Evolutionary conservation across 2,888 invertebrate genomes (phyloP).

Genomic region (Bursaphelenchus okinawaensis): DNA sequence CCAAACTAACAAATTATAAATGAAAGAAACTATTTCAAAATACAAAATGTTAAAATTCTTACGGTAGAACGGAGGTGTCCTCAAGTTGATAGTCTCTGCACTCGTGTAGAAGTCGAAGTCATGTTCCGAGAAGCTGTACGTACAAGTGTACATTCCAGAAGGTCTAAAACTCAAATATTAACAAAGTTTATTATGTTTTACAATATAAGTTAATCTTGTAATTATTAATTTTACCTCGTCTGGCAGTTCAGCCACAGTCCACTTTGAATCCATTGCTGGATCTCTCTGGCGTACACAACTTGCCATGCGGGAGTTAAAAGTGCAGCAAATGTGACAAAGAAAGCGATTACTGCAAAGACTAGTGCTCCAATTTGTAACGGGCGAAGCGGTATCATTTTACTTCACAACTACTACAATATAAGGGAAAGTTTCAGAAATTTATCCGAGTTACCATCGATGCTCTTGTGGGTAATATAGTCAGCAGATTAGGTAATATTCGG

Average conservation of each 20-base stretch:
- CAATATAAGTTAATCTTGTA: conserved; percentile 6
- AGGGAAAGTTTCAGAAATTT: too few species aligned
- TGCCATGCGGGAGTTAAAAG: conserved; percentile 44
- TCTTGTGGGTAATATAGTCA: too few species aligned
- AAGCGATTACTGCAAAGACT: conserved; percentile 39
- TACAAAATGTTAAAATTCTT: too few species aligned
- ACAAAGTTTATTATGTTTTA: conserved; percentile 7
- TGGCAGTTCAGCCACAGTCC: conserved; percentile 55
- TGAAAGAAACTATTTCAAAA: too few species aligned
- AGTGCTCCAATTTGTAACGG: conserved; percentile 37
- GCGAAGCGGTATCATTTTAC: background rate
- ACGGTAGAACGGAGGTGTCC: conserved; percentile 55
- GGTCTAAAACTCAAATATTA: conserved; percentile 34
- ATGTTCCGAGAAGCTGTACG: conserved; percentile 50
- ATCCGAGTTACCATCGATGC: too few species aligned
- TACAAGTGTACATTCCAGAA: conserved; percentile 53
- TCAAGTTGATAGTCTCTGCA: conserved; percentile 44
- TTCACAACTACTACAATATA: too few species aligned
- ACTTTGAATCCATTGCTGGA: conserved; percentile 52
- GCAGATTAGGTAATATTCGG: too few species aligned
- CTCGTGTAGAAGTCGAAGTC: conserved; percentile 51
- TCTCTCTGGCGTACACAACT: conserved; percentile 36
- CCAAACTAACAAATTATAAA: too few species aligned
- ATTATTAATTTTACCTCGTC: conserved; percentile 32
- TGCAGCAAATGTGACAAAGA: conserved; percentile 40